Conservation (phyloP, 1,140 invertebrate genomes). For the Globodera rostochiensis region DNA sequence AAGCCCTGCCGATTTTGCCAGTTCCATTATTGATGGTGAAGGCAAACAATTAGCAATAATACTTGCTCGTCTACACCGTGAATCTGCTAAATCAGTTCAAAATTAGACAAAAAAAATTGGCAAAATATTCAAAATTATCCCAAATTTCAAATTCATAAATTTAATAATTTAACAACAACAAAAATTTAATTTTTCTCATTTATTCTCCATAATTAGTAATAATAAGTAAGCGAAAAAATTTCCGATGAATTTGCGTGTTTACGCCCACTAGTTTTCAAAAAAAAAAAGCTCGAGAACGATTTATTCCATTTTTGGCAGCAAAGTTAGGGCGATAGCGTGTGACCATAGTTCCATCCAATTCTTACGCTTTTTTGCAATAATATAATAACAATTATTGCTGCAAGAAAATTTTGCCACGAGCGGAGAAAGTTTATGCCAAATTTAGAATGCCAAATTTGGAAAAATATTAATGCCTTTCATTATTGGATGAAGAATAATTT, state of each 20-base stretch:
- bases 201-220: too few relatives aligned
- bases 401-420: not conserved
- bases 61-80: slow-evolving; percentile 4
- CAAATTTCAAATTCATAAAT: not conserved
- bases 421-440: not conserved
- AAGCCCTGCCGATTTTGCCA: slow-evolving; percentile 10
- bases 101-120: not conserved
- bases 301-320: too few relatives aligned
- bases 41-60: slow-evolving; percentile 22
- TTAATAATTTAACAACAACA: too few relatives aligned
- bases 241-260: too few relatives aligned
- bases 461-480: not conserved
- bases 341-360: not conserved
- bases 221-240: too few relatives aligned
- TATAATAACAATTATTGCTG: not conserved
- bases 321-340: not conserved
- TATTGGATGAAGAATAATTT: not conserved
- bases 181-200: too few relatives aligned
- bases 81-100: not conserved
- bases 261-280: too few relatives aligned
- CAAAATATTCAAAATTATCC: not conserved
- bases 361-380: not conserved
- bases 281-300: too few relatives aligned
- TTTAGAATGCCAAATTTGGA: not conserved
- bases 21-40: slow-evolving; percentile 24